Conservation (phyloP, 53 echinoderm and acorn worm genomes). For the Echinarachnius parma region DNA sequence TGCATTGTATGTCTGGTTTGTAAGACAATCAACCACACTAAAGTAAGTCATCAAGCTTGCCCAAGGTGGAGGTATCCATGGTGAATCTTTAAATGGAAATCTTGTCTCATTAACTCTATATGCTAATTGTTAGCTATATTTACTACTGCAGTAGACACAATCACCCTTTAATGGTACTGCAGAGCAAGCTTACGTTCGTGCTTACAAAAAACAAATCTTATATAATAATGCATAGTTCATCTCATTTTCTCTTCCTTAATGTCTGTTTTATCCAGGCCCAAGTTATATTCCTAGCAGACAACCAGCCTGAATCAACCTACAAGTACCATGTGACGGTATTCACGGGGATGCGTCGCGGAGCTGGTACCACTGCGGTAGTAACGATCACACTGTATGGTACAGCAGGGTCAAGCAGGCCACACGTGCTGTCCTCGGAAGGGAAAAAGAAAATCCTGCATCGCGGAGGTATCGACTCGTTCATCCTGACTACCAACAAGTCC, state of each 20-base stretch:
- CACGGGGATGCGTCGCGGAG: slow-evolving; percentile 77
- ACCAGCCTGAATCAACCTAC: slow-evolving; percentile 64
- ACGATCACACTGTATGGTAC: slow-evolving; percentile 75
- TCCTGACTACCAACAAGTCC: slow-evolving; percentile 60
- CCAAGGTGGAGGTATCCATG: too few species aligned
- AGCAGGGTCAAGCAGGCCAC: slow-evolving; percentile 64
- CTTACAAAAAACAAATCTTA: too few species aligned
- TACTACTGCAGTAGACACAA: too few species aligned
- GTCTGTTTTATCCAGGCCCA: slow-evolving; percentile 38
- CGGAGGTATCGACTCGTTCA: slow-evolving; percentile 70
- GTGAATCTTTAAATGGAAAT: too few species aligned
- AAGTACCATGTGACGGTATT: slow-evolving; percentile 84
- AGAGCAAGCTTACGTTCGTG: too few species aligned
- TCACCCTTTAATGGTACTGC: too few species aligned
- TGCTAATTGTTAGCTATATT: too few species aligned
- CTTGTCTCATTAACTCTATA: too few species aligned
- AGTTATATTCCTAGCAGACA: slow-evolving; percentile 68
- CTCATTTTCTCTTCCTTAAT: not conserved
- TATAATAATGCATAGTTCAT: too few species aligned
- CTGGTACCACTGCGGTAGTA: slow-evolving; percentile 74
- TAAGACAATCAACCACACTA: too few species aligned
- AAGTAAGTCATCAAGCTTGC: too few species aligned
- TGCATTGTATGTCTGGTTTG: too few species aligned
- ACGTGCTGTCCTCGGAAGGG: slow-evolving; percentile 54
- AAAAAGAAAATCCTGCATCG: slow-evolving; percentile 55